Conservation (phyloP, 1,140 invertebrate genomes). For the Plectrocnemia conspersa region DNA sequence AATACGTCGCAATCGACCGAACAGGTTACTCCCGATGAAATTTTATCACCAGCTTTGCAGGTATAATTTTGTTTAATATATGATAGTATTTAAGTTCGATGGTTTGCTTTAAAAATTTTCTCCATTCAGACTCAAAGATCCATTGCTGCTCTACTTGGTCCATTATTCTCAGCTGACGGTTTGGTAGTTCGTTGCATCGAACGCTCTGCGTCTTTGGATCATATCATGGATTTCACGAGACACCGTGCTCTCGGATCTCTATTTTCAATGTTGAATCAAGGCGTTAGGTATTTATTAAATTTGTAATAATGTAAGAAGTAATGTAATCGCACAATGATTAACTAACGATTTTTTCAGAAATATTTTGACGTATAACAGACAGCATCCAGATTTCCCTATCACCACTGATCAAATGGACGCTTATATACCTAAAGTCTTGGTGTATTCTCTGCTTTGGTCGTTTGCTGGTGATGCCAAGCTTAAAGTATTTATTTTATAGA, state of each 20-base stretch:
- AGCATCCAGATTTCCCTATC: constrained; percentile 92
- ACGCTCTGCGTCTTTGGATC: constrained; percentile 86
- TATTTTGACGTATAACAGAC: constrained; percentile 88
- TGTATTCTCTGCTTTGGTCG: constrained; percentile 94
- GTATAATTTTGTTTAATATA: constrained; percentile 40
- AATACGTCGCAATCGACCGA: constrained; percentile 43
- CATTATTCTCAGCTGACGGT: constrained; percentile 87
- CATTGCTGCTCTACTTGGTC: constrained; percentile 77
- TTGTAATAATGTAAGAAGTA: not conserved
- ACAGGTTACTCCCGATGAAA: constrained; percentile 56
- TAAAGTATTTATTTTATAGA: constrained; percentile 64
- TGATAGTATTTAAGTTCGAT: not conserved
- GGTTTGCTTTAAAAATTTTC: not conserved
- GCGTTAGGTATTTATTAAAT: constrained; percentile 55
- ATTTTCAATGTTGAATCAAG: constrained; percentile 97
- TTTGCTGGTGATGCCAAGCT: constrained; percentile 97
- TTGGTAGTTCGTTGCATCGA: constrained; percentile 89
- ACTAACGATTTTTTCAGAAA: constrained; percentile 56
- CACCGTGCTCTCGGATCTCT: constrained; percentile 90
- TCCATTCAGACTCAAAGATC: constrained; percentile 74
- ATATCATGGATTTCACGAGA: constrained; percentile 99
- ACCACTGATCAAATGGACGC: constrained; percentile 87
- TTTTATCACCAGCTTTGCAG: constrained; percentile 75
- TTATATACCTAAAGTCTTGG: constrained; percentile 89
- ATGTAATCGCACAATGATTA: not conserved